A percentile compares a stretch with the other conserved stretches of the same genome.
These are phyloP conservation scores for Augiades crinisus DNA, from an alignment of 2,888 invertebrate genomes.

Conservation along the genomic window DNA sequence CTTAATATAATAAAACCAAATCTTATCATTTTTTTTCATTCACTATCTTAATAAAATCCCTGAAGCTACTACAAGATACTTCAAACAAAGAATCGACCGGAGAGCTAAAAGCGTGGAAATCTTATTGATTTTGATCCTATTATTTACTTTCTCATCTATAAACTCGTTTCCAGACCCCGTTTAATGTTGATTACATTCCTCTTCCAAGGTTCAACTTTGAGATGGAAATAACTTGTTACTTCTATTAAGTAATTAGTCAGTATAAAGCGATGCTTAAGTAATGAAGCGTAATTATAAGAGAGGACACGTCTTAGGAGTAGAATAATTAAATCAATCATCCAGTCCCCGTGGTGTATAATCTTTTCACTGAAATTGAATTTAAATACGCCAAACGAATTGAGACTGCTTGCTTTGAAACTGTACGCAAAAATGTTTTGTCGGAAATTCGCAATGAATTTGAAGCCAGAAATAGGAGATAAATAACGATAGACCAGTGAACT, in stretches of 20 bases:
- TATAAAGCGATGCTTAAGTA: conserved; percentile 80
- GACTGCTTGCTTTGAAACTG: conserved; percentile 54
- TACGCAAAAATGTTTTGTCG: conserved; percentile 12
- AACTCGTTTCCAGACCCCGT: conserved; percentile 58
- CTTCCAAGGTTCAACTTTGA: conserved; percentile 57
- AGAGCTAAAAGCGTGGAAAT: conserved; percentile 20
- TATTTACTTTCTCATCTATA: conserved; percentile 64
- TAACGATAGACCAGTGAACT: too few species aligned
- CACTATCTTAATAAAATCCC: background rate
- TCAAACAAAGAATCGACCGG: conserved; percentile 8
- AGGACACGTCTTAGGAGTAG: conserved; percentile 75
- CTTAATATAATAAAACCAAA: too few species aligned
- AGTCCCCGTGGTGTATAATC: conserved; percentile 73
- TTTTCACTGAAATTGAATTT: conserved; percentile 73
- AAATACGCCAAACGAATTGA: conserved; percentile 62
- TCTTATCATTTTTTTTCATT: too few species aligned
- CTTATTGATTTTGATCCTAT: conserved; percentile 38
- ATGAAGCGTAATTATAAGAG: conserved; percentile 79
- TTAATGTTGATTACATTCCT: conserved; percentile 72
- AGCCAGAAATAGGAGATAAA: background rate
- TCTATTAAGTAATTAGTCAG: conserved; percentile 80
- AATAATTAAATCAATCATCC: conserved; percentile 80
- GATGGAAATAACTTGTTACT: conserved; percentile 79
- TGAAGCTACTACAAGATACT: background rate
- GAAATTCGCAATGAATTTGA: background rate